Conservation (phyloP, 2,113 vertebrate species). For the Python bivittatus region DNA sequence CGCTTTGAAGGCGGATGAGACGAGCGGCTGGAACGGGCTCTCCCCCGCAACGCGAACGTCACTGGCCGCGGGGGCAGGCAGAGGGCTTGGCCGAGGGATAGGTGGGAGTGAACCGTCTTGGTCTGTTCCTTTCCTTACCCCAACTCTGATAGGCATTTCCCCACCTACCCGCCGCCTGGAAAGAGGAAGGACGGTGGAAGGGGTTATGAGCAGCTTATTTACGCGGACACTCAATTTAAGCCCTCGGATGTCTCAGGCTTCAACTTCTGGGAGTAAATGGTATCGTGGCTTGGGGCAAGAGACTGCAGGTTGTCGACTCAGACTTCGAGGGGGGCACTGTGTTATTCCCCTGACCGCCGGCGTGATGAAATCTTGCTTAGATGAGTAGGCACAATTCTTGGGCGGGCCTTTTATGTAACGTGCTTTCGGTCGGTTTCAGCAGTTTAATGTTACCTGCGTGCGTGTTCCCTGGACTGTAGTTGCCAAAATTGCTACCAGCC, state of each 20-base stretch:
- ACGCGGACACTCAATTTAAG: neutral
- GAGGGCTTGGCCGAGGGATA: neutral
- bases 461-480: neutral
- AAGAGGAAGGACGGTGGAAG: too few species aligned
- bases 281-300: neutral
- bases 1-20: neutral
- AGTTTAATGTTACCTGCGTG: neutral
- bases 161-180: neutral
- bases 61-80: too few species aligned
- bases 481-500: neutral
- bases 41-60: neutral
- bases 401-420: neutral
- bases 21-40: neutral
- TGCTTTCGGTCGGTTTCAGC: neutral
- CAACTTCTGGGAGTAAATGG: too few species aligned
- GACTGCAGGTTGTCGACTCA: neutral
- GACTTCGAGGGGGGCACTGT: neutral
- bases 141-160: neutral
- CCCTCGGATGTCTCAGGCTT: too few species aligned
- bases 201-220: neutral
- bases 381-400: neutral
- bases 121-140: neutral
- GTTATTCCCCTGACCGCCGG: too few species aligned
- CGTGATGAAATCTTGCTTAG: neutral
- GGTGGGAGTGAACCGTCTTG: neutral